Evolutionary conservation across 2,113 vertebrate genomes (phyloP), one percentile per base, ranked within the genome.

Genomic region (Istiophorus platypterus): DNA sequence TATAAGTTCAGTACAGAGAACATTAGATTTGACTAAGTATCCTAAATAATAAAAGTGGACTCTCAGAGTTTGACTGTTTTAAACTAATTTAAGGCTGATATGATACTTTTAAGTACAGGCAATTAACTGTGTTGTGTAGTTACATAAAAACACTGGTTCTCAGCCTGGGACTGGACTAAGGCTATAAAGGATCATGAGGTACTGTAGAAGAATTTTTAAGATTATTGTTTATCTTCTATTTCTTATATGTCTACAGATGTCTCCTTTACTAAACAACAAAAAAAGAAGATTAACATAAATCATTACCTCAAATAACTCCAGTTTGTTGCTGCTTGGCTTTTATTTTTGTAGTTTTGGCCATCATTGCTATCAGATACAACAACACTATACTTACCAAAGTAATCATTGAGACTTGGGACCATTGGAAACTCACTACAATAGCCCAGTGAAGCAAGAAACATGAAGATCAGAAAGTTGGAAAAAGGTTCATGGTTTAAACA

Each of bases 11-110:
- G 62, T 54, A 34, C 34, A 58, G 62, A 72, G 67, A 77, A 81
- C 75, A 82, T 87, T 84, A 85, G 64, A 85, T 71, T 79, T 85
- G 49, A 82, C 76, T 81, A 75, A 86, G 72, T 76, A 59, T 78
- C 69, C 29, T 51, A 75, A 88, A 85, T 80, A 78, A 83, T 74
- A 85, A 67, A 78, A 86, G 89, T 82, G 64, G 76, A 73, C 58
- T 84, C 70, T 69, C 12, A 59, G 86, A 64, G 42, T 82, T 69
- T 64, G 45, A 67, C 75, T 0, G 3, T 58, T 85, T 87, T 56
- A 82, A 85, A 82, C 74, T 69, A 54, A 87, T 89, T 86, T 77
- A 78, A 65, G 39, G 57, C 26, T 0, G 2, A 20, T 72, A 64
- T 52, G 70, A 62, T 59, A 54, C 59, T 72, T 74, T 82, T 86